These are phyloP conservation scores for Drosophila chauvacae DNA, from an alignment of 1,140 invertebrate species.

Conservation along the genomic window DNA sequence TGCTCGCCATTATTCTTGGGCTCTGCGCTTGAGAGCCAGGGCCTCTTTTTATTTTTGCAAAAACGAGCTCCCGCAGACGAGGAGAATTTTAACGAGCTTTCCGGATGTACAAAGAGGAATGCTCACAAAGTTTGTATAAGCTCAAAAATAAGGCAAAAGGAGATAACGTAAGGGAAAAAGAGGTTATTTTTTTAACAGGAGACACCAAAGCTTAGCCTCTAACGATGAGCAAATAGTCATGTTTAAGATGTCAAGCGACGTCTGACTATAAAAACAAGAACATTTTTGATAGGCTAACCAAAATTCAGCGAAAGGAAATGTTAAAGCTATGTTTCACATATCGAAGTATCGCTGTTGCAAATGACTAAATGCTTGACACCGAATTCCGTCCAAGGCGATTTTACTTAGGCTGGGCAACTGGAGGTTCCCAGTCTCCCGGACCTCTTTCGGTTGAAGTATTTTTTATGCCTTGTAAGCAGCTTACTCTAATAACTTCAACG, in stretches of 20 bases:
- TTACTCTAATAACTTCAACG: constrained; percentile 52
- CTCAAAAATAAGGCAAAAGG: constrained; percentile 4
- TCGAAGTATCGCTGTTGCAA: not conserved
- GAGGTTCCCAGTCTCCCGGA: too few species aligned
- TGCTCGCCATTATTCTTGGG: constrained; percentile 59
- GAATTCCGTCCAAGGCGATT: not conserved
- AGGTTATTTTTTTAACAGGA: constrained; percentile 40
- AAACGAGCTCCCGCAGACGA: constrained; percentile 37
- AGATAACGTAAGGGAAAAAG: constrained; percentile 12
- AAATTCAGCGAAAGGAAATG: not conserved
- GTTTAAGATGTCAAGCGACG: constrained; percentile 44
- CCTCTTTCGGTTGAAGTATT: too few species aligned
- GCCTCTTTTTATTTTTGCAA: constrained; percentile 61
- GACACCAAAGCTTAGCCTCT: constrained; percentile 17
- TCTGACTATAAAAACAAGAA: constrained; percentile 38
- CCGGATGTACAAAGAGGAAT: constrained; percentile 52
- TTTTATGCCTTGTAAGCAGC: constrained; percentile 22
- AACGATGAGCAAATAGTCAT: constrained; percentile 69
- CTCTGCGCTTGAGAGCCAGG: constrained; percentile 3
- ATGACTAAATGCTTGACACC: not conserved
- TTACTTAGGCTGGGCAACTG: too few species aligned
- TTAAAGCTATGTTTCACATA: not conserved
- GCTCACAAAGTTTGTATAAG: constrained; percentile 29
- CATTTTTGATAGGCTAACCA: not conserved
- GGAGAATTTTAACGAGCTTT: constrained; percentile 59